A percentile compares a stretch with the other conserved stretches of the same genome.
Conservation (phyloP, 2,888 invertebrate species). For the Ditylenchus weischeri region DNA sequence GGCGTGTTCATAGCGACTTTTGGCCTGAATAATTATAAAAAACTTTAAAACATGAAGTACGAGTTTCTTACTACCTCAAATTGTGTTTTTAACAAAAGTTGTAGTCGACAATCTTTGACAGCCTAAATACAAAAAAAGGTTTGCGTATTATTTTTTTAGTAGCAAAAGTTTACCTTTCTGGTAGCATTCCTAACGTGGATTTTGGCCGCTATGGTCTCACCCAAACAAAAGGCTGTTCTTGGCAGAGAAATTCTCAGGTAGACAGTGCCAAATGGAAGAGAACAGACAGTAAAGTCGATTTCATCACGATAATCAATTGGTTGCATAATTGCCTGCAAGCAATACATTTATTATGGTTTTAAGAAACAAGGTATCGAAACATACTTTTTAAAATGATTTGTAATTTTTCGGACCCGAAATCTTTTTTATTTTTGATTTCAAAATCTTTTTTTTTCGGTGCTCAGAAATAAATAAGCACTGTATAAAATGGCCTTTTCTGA, state of each 20-base stretch:
- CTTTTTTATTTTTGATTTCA: too few relatives aligned
- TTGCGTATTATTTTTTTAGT: too few relatives aligned
- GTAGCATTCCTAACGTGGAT: constrained; percentile 49
- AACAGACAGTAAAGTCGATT: constrained; percentile 56
- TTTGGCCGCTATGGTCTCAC: constrained; percentile 46
- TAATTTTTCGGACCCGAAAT: too few relatives aligned
- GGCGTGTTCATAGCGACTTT: constrained; percentile 53
- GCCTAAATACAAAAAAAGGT: too few relatives aligned
- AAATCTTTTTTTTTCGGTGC: too few relatives aligned
- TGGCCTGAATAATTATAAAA: too few relatives aligned
- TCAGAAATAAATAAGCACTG: too few relatives aligned
- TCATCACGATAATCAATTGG: constrained; percentile 55
- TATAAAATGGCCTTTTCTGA: too few relatives aligned
- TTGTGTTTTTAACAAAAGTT: constrained; percentile 50
- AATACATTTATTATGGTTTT: too few relatives aligned
- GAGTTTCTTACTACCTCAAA: constrained; percentile 1
- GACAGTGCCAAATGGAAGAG: constrained; percentile 55
- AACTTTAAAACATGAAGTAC: too few relatives aligned
- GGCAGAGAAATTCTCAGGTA: constrained; percentile 48
- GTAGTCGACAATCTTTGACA: constrained; percentile 48
- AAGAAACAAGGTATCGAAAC: too few relatives aligned
- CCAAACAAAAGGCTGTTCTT: constrained; percentile 50
- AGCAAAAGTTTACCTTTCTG: constrained; percentile 31
- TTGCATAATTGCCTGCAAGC: constrained; percentile 39
- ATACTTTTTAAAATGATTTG: too few relatives aligned